Base-by-base conservation (phyloP, 2,888 invertebrate species). In the Rambutsinella grinnellia region DNA sequence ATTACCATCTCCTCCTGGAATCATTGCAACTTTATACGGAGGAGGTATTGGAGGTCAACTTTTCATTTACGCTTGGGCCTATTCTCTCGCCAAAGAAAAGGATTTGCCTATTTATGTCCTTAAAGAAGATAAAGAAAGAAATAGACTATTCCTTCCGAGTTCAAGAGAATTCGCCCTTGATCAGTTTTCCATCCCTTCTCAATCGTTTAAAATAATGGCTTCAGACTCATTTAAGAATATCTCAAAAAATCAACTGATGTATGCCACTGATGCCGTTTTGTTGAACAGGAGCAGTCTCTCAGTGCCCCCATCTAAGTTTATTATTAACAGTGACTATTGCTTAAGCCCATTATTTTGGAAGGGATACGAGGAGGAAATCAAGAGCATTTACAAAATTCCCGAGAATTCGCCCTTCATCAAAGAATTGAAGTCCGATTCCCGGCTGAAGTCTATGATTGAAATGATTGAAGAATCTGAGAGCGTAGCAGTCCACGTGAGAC, bases 401-500 rank as follows among this genome's bases (percentile, higher is more conserved):
- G n/a, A n/a, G n/a, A 17, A 63, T 36, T 1, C n/a, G n/a, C n/a
- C n/a, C n/a, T n/a, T n/a, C n/a, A n/a, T 21, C 51, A 0, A 0
- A 57, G 2, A 46, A 57, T 17, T 28, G 3, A 10, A 15, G 3
- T 0, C n/a, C 23, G 10, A 2, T 60, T 1, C 15, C n/a, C n/a
- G n/a, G n/a, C n/a, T n/a, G n/a, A n/a, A 46, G 13, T 15, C 44
- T 1, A 36, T 53, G 15, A 57, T 44, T 3, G 2, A 65, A 2
- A 6, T 19, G 26, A 36, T 66, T n/a, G 28, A 53, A 26, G 21
- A 2, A 2, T 23, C 53, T 13, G 71, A 77, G 26, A 80, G 78
- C 56, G 78, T 80, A 2, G 63, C 74, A 1, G 67, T 78, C 23
- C 80, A 80, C 27, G 54, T 76, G 21, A 58, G 80, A n/a, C 28